Evolutionary conservation across 2,888 invertebrate species (phyloP).

Genomic region (Alitta virens): DNA sequence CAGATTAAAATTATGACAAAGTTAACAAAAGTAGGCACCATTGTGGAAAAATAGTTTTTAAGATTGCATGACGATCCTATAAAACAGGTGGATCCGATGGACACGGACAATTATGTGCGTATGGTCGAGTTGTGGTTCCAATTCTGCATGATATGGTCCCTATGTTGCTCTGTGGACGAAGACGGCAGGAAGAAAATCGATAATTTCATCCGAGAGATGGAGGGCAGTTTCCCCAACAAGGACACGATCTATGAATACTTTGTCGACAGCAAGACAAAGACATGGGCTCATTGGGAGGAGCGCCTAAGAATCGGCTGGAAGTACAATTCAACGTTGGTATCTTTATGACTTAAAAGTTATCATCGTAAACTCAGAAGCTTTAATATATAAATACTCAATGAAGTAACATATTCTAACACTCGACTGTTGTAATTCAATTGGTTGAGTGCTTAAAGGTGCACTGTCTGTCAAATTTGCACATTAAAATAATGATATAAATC

Average conservation of each 20-base stretch:
- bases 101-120: slow-evolving; percentile 49
- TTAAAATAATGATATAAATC: too few relatives aligned
- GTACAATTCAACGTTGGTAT: slow-evolving; percentile 65
- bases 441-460: background rate
- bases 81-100: slow-evolving; percentile 47
- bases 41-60: too few relatives aligned
- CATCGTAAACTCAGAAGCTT: too few relatives aligned
- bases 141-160: slow-evolving; percentile 58
- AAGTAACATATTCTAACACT: too few relatives aligned
- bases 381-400: too few relatives aligned
- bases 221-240: slow-evolving; percentile 72
- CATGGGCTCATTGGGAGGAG: slow-evolving; percentile 78
- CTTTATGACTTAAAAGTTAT: too few relatives aligned
- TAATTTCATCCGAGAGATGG: slow-evolving; percentile 57
- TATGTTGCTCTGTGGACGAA: slow-evolving; percentile 57
- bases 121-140: slow-evolving; percentile 58
- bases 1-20: too few relatives aligned
- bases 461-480: too few relatives aligned
- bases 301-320: slow-evolving; percentile 74
- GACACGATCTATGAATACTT: slow-evolving; percentile 88
- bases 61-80: background rate
- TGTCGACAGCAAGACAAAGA: slow-evolving; percentile 72
- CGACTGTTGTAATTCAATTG: too few relatives aligned
- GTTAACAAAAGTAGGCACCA: too few relatives aligned
- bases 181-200: slow-evolving; percentile 58